phyloP scores from a whole-genome alignment of 2,888 invertebrate species.

The Iphiclides podalirius region DNA sequence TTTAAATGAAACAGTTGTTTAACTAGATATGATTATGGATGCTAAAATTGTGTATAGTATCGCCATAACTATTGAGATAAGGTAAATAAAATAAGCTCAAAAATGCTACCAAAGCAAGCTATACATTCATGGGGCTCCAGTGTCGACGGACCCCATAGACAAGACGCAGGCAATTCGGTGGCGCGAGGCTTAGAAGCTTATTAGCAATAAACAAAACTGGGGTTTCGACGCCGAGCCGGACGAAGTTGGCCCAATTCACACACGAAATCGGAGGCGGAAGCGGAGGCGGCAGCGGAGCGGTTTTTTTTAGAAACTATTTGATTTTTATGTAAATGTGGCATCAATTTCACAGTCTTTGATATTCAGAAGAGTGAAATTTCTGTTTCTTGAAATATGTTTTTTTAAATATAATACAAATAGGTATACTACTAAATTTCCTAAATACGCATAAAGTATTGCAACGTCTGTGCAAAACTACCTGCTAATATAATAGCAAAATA shows the following conservation, averaged over 20 bases:
- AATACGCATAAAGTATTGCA: too few species aligned
- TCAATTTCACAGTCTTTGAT: too few species aligned
- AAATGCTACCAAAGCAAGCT: slow-evolving; percentile 22
- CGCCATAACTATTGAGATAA: not conserved
- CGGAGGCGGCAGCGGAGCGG: slow-evolving; percentile 3
- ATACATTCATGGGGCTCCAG: slow-evolving; percentile 10
- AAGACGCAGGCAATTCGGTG: slow-evolving; percentile 39
- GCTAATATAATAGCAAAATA: too few species aligned
- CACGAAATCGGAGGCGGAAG: slow-evolving; percentile 24
- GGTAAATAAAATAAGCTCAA: slow-evolving; percentile 14
- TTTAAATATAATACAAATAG: too few species aligned
- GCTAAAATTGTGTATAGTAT: too few species aligned
- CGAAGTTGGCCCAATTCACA: slow-evolving; percentile 26
- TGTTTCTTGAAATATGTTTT: too few species aligned
- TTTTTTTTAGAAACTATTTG: not conserved
- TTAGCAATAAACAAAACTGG: slow-evolving; percentile 76
- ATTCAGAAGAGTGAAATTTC: too few species aligned
- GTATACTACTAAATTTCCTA: too few species aligned
- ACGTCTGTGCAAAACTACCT: too few species aligned
- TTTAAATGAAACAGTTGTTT: too few species aligned
- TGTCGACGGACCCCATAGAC: slow-evolving; percentile 35
- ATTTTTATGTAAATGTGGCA: too few species aligned
- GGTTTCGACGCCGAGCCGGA: slow-evolving; percentile 31
- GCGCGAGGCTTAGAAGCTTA: slow-evolving; percentile 60
- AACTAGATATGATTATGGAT: too few species aligned